These are phyloP conservation scores for Oncorhynchus nerka DNA, from an alignment of 2,113 vertebrate genomes.

Conservation along the genomic window DNA sequence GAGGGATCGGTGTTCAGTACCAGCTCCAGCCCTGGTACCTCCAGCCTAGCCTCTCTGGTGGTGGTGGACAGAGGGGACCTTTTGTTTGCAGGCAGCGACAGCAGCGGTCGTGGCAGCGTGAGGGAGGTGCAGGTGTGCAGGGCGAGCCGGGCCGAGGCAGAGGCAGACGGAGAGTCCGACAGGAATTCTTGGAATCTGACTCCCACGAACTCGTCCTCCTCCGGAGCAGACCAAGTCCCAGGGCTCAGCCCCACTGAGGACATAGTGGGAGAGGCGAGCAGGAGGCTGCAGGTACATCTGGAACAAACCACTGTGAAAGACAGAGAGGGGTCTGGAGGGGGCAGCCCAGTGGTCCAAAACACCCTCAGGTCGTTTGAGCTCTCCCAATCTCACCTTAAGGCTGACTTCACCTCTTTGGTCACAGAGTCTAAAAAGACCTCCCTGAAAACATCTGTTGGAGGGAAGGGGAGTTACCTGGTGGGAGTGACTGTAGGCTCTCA, in stretches of 20 bases:
- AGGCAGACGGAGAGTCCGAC: background rate
- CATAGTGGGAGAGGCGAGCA: conserved; percentile 63
- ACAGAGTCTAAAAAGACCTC: conserved; percentile 50
- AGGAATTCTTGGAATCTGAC: conserved; percentile 37
- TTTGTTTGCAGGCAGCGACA: conserved; percentile 68
- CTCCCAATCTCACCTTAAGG: conserved; percentile 29
- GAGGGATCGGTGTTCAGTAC: background rate
- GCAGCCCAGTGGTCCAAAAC: background rate
- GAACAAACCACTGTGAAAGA: conserved; percentile 43
- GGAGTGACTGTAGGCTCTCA: conserved; percentile 56
- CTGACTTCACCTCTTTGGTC: conserved; percentile 40
- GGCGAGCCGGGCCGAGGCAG: conserved; percentile 20
- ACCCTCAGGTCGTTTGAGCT: conserved; percentile 27
- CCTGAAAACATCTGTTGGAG: conserved; percentile 42
- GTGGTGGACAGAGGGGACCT: conserved; percentile 31
- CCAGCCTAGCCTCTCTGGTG: conserved; percentile 39
- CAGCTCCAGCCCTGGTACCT: conserved; percentile 25
- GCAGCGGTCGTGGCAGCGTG: conserved; percentile 66
- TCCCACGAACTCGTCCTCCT: conserved; percentile 13
- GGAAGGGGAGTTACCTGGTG: conserved; percentile 46
- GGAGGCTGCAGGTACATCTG: conserved; percentile 62
- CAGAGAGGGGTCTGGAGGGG: background rate
- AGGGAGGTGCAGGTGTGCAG: conserved; percentile 47
- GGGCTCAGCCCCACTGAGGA: conserved; percentile 36
- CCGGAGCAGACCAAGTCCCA: background rate